phyloP scores from a whole-genome alignment of 2,888 invertebrate species.

The Drosophila niveifrons region DNA sequence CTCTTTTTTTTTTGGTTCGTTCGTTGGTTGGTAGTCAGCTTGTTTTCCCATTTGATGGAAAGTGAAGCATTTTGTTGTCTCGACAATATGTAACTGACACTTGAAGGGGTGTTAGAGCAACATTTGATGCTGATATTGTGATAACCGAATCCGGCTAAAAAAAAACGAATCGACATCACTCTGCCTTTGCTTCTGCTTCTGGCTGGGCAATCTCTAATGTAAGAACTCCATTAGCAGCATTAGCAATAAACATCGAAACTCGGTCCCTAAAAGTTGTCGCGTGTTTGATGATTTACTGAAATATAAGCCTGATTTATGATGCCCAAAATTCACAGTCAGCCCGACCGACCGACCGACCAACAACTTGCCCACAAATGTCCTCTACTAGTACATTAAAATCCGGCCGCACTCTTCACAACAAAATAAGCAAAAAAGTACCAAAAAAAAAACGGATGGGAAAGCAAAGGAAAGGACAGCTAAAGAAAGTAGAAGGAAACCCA shows the following conservation, averaged over 20 bases:
- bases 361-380: conserved; percentile 46
- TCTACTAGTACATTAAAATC: conserved; percentile 60
- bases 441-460: conserved; percentile 29
- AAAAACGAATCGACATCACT: conserved; percentile 35
- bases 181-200: neutral
- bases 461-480: conserved; percentile 5
- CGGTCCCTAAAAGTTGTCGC: conserved; percentile 60
- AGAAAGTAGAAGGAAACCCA: conserved; percentile 41
- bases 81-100: conserved; percentile 80
- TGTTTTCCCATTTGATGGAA: conserved; percentile 59
- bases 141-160: conserved; percentile 57
- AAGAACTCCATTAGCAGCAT: conserved; percentile 76
- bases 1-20: conserved; percentile 26
- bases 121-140: conserved; percentile 69
- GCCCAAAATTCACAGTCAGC: conserved; percentile 62
- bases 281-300: conserved; percentile 81
- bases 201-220: conserved; percentile 65
- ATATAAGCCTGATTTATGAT: conserved; percentile 84
- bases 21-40: conserved; percentile 32
- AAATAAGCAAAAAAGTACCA: conserved; percentile 44
- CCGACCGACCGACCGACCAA: conserved; percentile 33
- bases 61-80: conserved; percentile 75
- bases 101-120: conserved; percentile 79
- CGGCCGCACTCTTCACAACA: conserved; percentile 46
- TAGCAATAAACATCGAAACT: conserved; percentile 51